Conservation (phyloP, 2,797 vertebrate genomes). For the Sphenopsis melanotis region DNA sequence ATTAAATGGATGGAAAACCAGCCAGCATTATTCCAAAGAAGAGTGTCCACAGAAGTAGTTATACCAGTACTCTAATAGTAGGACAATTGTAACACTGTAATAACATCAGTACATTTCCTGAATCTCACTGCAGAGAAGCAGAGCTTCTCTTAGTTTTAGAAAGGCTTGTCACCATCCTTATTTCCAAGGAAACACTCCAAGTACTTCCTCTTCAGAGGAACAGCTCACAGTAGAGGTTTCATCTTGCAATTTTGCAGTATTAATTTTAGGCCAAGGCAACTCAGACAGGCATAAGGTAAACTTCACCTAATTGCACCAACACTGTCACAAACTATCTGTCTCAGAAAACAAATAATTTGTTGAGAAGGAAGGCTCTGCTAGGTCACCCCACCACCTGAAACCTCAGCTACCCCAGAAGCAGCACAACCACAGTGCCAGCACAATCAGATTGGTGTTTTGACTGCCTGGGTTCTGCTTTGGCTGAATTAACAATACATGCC, state of each 20-base stretch:
- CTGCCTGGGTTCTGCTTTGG: not conserved
- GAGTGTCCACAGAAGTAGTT: not conserved
- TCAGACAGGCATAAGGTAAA: not conserved
- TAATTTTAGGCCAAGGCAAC: slow-evolving; percentile 3
- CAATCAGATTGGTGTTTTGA: not conserved
- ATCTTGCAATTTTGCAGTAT: not conserved
- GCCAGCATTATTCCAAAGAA: not conserved
- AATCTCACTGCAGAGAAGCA: not conserved
- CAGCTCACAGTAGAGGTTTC: not conserved
- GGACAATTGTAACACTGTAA: not conserved
- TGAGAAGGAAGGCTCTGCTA: not conserved
- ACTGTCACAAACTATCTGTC: not conserved
- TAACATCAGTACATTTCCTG: not conserved
- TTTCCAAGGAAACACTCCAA: not conserved
- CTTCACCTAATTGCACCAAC: not conserved
- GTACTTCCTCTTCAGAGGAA: not conserved
- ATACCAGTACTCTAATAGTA: not conserved
- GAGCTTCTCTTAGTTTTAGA: not conserved
- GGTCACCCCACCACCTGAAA: not conserved
- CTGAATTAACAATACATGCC: not conserved
- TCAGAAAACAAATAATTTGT: not conserved
- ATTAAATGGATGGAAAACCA: slow-evolving; percentile 4
- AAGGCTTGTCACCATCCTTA: slow-evolving; percentile 19
- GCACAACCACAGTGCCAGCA: not conserved
- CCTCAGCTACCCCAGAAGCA: not conserved